Evolutionary conservation across 2,113 vertebrate species (phyloP).

Genomic region (Pedetes capensis): DNA sequence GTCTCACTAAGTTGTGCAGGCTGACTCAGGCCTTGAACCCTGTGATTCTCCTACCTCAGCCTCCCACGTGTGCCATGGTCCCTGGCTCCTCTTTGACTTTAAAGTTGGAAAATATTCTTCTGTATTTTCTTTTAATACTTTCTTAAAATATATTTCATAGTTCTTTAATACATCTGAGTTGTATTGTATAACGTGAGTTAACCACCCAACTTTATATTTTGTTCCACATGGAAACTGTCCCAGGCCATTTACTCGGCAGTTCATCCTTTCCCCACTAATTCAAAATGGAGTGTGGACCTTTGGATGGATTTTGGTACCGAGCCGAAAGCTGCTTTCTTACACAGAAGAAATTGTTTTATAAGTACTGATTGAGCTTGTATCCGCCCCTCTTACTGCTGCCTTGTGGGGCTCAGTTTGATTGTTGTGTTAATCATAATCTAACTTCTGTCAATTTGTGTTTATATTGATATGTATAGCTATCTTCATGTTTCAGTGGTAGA

Average conservation of each 20-base stretch:
- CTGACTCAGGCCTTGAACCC: no score
- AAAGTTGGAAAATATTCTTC: conserved; percentile 37
- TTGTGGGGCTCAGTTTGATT: background rate
- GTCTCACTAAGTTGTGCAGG: no score
- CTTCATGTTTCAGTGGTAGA: conserved; percentile 2
- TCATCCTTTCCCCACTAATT: conserved; percentile 23
- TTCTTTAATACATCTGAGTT: conserved; percentile 8
- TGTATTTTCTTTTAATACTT: conserved; percentile 36
- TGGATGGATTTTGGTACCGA: conserved; percentile 11
- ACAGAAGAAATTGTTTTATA: background rate
- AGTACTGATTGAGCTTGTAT: background rate
- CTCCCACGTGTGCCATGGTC: no score
- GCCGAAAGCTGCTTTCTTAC: conserved; percentile 35
- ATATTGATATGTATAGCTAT: background rate
- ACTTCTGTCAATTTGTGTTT: conserved; percentile 36
- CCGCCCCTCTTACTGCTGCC: background rate
- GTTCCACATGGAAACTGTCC: conserved; percentile 17
- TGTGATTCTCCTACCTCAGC: no score
- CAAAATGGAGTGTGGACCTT: conserved; percentile 26
- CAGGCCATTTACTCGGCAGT: background rate
- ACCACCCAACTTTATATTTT: background rate
- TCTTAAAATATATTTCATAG: background rate
- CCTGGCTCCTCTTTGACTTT: no score
- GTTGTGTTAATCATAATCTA: background rate
- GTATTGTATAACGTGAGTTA: conserved; percentile 26